Evolutionary conservation across 2,113 vertebrate genomes (phyloP), one percentile per base, ranked within the genome.

Genomic region (Ochotona curzoniae): DNA sequence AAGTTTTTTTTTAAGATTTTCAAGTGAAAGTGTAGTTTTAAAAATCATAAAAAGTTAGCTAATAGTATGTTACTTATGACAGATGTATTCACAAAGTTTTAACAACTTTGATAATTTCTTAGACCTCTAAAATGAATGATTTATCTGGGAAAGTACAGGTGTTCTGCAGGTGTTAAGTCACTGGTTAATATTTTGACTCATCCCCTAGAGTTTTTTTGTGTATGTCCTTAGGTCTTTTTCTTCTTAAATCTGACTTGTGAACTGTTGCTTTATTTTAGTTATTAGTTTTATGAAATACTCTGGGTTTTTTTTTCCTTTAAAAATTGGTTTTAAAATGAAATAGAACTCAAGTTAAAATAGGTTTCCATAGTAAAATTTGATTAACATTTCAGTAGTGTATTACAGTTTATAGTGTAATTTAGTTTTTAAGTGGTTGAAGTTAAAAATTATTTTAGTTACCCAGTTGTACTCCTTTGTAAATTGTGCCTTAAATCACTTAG

Each of bases 301-400:
- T 83, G 84, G 67, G 80, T 54, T 25, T 54, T 88, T 81, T 75
- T 63, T 71, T 28, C 10, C 25, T 82, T 95, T 32, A 81, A 60
- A 94, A 94, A 74, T 57, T 95, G 78, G 3, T 60, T 96, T 94
- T 94, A 17, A 93, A 93, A 83, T 75, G 30, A 85, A 91, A 82
- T 67, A 73, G 21, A 87, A 15, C 87, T 85, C 82, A 75, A 57
- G 86, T 93, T 91, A 91, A 94, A 87, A 79, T 35, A 74, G 3
- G 66, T 87, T 89, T 89, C 26, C 21, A 78, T 92, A 87, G 32
- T 89, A 64, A 87, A 86, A 84, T 74, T 64, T 64, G 61, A 94
- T 51, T 88, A 74, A 69, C 70, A 7, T 11, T 35, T 93, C 89
- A 87, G 44, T 49, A 91, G 47, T 35, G 1, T 38, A 88, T 89